Conservation (phyloP, 2,113 vertebrate species). For the Dissostichus mawsoni region DNA sequence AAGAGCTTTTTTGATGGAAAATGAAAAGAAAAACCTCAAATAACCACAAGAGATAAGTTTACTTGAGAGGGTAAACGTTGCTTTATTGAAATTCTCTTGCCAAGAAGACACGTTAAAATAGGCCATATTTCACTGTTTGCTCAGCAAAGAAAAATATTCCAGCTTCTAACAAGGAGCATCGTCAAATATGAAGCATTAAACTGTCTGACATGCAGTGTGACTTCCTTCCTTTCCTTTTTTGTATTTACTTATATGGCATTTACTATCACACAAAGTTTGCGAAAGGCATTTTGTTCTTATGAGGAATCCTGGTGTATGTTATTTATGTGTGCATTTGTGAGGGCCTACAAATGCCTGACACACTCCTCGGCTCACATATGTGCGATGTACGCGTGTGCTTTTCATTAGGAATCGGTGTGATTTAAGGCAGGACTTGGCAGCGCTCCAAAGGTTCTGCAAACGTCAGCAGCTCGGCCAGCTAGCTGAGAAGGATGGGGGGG, state of each 20-base stretch:
- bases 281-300: not conserved
- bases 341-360: not conserved
- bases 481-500: constrained; percentile 38
- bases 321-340: not conserved
- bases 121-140: constrained; percentile 8
- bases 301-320: not conserved
- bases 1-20: constrained; percentile 1
- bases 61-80: not conserved
- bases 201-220: not conserved
- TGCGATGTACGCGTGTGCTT: constrained; percentile 22
- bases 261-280: not conserved
- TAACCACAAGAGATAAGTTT: constrained; percentile 9
- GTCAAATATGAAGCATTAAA: constrained; percentile 6
- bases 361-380: constrained; percentile 31
- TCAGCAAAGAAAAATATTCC: constrained; percentile 13
- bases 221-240: not conserved
- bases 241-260: not conserved
- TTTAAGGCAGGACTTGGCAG: constrained; percentile 72
- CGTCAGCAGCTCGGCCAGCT: constrained; percentile 69
- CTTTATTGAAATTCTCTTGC: constrained; percentile 4
- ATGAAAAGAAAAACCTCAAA: not conserved
- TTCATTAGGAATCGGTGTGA: constrained; percentile 66
- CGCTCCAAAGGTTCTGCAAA: constrained; percentile 66
- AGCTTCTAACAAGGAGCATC: not conserved
- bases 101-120: constrained; percentile 16